A percentile compares a stretch with the other conserved stretches of the same genome.
Conservation (phyloP, 2,113 vertebrate species). For the Lamprologus lemairii region DNA sequence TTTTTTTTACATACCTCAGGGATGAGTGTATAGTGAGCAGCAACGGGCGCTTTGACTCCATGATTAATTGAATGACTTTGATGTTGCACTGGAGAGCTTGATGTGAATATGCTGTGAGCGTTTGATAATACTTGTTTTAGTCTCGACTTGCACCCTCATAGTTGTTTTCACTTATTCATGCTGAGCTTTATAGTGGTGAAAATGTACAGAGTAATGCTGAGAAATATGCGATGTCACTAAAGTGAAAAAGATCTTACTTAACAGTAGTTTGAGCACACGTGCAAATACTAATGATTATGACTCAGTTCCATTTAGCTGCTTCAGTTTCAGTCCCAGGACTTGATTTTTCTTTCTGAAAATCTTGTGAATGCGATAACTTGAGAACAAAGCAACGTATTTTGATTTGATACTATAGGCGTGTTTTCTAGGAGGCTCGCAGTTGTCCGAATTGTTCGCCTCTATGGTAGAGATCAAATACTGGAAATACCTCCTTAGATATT, state of each 20-base stretch:
- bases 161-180: neutral
- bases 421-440: neutral
- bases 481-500: neutral
- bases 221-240: neutral
- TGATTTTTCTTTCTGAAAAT: neutral
- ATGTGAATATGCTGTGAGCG: neutral
- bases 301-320: neutral
- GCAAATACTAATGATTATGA: neutral
- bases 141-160: neutral
- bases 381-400: neutral
- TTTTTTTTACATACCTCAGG: constrained; percentile 12
- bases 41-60: neutral
- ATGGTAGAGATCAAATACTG: neutral
- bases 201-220: neutral
- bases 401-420: neutral
- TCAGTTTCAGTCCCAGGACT: neutral
- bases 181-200: neutral
- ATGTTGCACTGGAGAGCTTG: neutral
- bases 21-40: neutral
- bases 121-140: neutral
- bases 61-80: neutral
- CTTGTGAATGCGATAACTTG: neutral
- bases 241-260: neutral
- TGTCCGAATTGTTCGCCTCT: neutral
- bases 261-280: neutral